Percentiles rank a stretch among this genome's conserved stretches.
These are phyloP conservation scores for Nemapogon koenigi DNA, from an alignment of 2,888 invertebrate species.

Conservation along the genomic window DNA sequence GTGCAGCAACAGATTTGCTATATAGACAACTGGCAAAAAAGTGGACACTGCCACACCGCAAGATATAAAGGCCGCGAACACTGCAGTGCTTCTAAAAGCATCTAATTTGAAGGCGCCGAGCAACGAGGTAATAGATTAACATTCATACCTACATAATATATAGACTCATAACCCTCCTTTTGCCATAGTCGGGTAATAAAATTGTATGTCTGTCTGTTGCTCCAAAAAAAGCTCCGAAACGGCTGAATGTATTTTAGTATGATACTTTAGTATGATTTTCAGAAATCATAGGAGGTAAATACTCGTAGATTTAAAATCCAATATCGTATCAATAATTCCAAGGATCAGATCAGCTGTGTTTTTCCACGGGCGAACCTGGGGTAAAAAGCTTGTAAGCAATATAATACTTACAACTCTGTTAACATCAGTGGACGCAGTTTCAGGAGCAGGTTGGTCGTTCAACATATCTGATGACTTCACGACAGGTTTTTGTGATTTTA, in stretches of 20 bases:
- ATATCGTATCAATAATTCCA: constrained; percentile 7
- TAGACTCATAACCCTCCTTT: no score
- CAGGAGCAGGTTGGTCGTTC: constrained; percentile 34
- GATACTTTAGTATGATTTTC: neutral
- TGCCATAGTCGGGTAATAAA: neutral
- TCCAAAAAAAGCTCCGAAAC: no score
- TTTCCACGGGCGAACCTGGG: no score
- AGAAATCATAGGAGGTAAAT: constrained; percentile 1
- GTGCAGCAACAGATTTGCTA: no score
- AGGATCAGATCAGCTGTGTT: neutral
- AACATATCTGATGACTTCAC: constrained; percentile 46
- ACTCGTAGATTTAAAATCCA: neutral
- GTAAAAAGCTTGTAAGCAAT: constrained; percentile 5
- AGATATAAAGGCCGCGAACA: no score
- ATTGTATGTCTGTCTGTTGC: no score
- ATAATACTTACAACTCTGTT: constrained; percentile 38
- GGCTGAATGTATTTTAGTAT: neutral
- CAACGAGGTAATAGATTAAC: no score
- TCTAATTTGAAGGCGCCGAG: no score
- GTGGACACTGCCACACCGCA: no score
- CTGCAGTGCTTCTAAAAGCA: no score
- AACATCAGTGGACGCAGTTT: constrained; percentile 29
- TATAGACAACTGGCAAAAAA: no score
- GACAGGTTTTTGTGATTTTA: constrained; percentile 31
- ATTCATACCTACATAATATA: no score